These are phyloP conservation scores for Oostethus manadensis DNA, from an alignment of 2,113 vertebrate genomes.

Conservation along the genomic window DNA sequence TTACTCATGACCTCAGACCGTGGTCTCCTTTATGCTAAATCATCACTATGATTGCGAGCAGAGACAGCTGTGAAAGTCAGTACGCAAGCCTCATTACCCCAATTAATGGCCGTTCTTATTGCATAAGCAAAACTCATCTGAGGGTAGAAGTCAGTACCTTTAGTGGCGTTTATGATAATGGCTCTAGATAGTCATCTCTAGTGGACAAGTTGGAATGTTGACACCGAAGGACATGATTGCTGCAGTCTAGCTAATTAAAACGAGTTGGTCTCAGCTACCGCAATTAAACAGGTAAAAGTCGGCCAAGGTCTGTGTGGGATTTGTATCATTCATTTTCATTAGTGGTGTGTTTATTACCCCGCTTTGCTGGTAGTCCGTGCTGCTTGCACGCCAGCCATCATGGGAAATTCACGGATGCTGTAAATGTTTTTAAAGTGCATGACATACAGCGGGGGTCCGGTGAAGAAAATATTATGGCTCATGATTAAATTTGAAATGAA, in stretches of 20 bases:
- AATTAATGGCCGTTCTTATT: conserved; percentile 66
- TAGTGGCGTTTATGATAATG: conserved; percentile 61
- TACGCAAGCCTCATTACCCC: conserved; percentile 63
- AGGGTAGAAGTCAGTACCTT: conserved; percentile 63
- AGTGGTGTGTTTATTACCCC: conserved; percentile 62
- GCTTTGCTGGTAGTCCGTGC: conserved; percentile 25
- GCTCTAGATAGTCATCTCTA: conserved; percentile 51
- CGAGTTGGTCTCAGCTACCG: conserved; percentile 41
- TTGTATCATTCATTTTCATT: conserved; percentile 70
- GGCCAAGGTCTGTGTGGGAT: conserved; percentile 57
- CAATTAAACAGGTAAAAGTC: conserved; percentile 62
- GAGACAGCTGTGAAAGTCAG: conserved; percentile 55
- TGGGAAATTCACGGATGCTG: conserved; percentile 51
- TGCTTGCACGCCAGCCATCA: conserved; percentile 25
- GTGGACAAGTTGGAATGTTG: conserved; percentile 46
- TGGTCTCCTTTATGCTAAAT: conserved; percentile 47
- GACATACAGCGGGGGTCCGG: conserved; percentile 59
- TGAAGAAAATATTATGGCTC: conserved; percentile 70
- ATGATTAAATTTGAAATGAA: conserved; percentile 79
- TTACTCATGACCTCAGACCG: conserved; percentile 34
- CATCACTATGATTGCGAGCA: conserved; percentile 61
- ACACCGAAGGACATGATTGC: conserved; percentile 63
- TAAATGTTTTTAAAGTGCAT: conserved; percentile 64
- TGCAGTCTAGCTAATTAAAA: conserved; percentile 58
- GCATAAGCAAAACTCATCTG: conserved; percentile 65